A percentile compares a stretch with the other conserved stretches of the same genome.
These are phyloP conservation scores for Mohoua ochrocephala DNA, from an alignment of 2,113 vertebrate genomes.

Conservation along the genomic window DNA sequence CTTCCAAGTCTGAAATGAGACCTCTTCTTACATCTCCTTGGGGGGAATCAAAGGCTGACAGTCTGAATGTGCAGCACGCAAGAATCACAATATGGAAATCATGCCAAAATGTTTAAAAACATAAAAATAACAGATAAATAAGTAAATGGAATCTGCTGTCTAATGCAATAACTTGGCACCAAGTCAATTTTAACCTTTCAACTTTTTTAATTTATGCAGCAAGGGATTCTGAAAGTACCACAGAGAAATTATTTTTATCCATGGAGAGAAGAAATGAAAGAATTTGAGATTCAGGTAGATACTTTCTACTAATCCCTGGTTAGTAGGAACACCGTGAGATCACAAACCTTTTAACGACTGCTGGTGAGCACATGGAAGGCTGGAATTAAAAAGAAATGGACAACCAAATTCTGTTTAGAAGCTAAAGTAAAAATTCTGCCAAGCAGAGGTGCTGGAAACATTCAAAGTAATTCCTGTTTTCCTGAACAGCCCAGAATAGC, in stretches of 20 bases:
- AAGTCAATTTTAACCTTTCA: constrained; percentile 52
- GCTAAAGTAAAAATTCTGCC: background rate
- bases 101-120: constrained; percentile 58
- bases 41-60: constrained; percentile 59
- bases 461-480: background rate
- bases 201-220: constrained; percentile 49
- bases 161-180: constrained; percentile 53
- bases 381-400: background rate
- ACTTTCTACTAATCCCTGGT: background rate
- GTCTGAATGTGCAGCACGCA: constrained; percentile 44
- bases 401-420: background rate
- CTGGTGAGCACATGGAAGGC: background rate
- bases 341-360: background rate
- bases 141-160: constrained; percentile 61
- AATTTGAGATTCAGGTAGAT: background rate
- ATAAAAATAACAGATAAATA: constrained; percentile 61
- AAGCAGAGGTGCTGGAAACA: background rate
- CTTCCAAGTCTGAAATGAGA: constrained; percentile 28
- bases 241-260: constrained; percentile 6
- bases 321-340: background rate
- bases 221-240: background rate
- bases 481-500: background rate
- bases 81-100: constrained; percentile 58
- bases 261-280: background rate
- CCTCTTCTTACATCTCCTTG: constrained; percentile 36